A percentile compares a stretch with the other conserved stretches of the same genome.
Conservation (phyloP, 92 coral and sea anemone genomes). For the Nematostella vectensis region DNA sequence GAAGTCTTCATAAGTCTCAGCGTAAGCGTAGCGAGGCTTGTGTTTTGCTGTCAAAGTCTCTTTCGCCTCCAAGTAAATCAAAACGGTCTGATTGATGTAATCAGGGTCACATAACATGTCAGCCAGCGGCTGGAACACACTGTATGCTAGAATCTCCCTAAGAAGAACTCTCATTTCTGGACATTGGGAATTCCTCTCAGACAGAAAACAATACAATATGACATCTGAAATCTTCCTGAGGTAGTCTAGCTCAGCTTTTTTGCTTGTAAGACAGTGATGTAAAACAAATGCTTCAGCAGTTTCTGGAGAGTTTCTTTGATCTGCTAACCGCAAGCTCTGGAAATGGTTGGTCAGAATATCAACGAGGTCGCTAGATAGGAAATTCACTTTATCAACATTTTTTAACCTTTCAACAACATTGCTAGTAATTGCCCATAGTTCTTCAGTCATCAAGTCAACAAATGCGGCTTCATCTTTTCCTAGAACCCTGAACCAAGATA, state of each 20-base stretch:
- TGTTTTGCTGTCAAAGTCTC: constrained; percentile 87
- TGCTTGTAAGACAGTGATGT: constrained; percentile 75
- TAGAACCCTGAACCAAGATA: constrained; percentile 87
- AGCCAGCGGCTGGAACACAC: constrained; percentile 86
- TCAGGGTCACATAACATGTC: constrained; percentile 96
- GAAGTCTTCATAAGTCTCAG: constrained; percentile 97
- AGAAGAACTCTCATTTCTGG: constrained; percentile 64
- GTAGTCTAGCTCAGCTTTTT: constrained; percentile 67
- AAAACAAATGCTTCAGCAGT: constrained; percentile 76
- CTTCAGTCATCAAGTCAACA: constrained; percentile 82
- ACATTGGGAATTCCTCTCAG: constrained; percentile 65
- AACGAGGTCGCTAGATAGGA: constrained; percentile 85
- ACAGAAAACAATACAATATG: constrained; percentile 65
- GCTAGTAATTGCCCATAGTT: constrained; percentile 67
- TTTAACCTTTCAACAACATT: constrained; percentile 67
- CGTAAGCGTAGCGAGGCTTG: constrained; percentile 98
- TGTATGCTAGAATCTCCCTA: constrained; percentile 82
- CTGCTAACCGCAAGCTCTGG: constrained; percentile 84
- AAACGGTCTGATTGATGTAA: constrained; percentile 83
- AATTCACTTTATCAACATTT: constrained; percentile 83
- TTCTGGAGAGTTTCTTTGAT: constrained; percentile 58
- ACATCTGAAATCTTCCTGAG: constrained; percentile 79
- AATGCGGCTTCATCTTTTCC: constrained; percentile 95
- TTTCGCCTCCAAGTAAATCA: constrained; percentile 78
- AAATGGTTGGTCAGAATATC: constrained; percentile 83